Base-by-base conservation (phyloP, 2,888 invertebrate species). In the Lathronympha strigana region DNA sequence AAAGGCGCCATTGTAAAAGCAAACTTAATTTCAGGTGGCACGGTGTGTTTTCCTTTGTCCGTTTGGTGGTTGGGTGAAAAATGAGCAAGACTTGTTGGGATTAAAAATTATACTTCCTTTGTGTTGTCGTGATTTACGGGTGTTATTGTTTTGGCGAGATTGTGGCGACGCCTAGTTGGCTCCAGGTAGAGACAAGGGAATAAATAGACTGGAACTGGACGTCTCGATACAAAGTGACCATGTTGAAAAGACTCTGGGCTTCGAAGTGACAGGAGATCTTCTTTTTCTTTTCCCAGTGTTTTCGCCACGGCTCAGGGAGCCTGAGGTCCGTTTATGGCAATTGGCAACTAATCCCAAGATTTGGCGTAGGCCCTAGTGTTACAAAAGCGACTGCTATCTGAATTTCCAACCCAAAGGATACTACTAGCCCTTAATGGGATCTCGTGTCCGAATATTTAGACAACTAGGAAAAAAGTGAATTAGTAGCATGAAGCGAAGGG, bases 101-200 rank as follows among this genome's bases (percentile, higher is more conserved):
- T 90, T 90, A 89, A 90, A 90, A 89, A 89, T 88, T 86, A 88
- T 83, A 78, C 81, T 76, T 75, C 68, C 80, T 85, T 88, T 86
- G 86, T 80, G 68, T 50, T 61, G 67, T 63, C 66, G 50, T 45
- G 67, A 70, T 60, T 61, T 62, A 66, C 63, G 61, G 38, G 49
- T 54, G 60, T 49, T 66, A 61, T 66, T 66, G 66, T 61, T 54
- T 66, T 54, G 63, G 21, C 36, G 49, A 45, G 61, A 55, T 61
- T 61, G 63, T 40, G 47, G 63, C 54, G 57, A 49, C 36, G 49
- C 63, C 63, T 57, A 47, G 63, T 38, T 50, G 49, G 31, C 15
- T 43, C 23, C 28, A 33, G 36, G 23, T 6, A 47, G 47, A 47
- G 13, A 43, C 19, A 4, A 11, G 19, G 19, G 19, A 4, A 23